phyloP scores from a whole-genome alignment of 2,113 vertebrate species.

The Esox niger region DNA sequence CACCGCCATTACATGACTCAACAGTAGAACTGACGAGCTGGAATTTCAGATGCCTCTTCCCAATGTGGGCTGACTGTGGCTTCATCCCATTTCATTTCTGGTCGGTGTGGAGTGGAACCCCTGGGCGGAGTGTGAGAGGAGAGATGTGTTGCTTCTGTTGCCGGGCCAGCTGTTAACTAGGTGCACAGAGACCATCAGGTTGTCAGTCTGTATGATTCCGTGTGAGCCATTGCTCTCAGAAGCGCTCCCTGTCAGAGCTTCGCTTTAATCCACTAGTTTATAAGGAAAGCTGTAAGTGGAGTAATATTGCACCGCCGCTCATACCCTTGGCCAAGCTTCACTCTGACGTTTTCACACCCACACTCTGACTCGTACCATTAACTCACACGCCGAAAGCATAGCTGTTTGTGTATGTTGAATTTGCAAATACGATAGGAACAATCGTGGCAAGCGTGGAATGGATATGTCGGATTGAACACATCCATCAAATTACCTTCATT shows the following conservation, averaged over 20 bases:
- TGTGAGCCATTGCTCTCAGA: not conserved
- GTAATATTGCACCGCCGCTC: not conserved
- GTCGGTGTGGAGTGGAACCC: slow-evolving; percentile 20
- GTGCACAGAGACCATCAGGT: slow-evolving; percentile 8
- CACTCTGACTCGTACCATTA: not conserved
- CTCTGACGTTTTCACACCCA: not conserved
- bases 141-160: slow-evolving; percentile 14
- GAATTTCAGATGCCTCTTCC: slow-evolving; percentile 13
- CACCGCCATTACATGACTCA: not conserved
- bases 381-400: not conserved
- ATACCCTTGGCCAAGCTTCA: not conserved
- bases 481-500: too few species aligned
- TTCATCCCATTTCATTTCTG: slow-evolving; percentile 19
- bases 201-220: not conserved
- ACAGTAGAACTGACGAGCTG: too few species aligned
- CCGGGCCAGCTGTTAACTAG: slow-evolving; percentile 15
- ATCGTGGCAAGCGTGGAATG: too few species aligned
- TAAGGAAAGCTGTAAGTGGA: not conserved
- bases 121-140: slow-evolving; percentile 25
- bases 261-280: not conserved
- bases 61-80: slow-evolving; percentile 8
- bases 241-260: not conserved
- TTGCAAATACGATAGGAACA: too few species aligned
- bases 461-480: too few species aligned
- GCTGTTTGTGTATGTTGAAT: too few species aligned